Percentiles rank a stretch among this genome's conserved stretches.
These are phyloP conservation scores for Chamaetylas fuelleborni DNA, from an alignment of 2,113 vertebrate genomes.

Conservation along the genomic window DNA sequence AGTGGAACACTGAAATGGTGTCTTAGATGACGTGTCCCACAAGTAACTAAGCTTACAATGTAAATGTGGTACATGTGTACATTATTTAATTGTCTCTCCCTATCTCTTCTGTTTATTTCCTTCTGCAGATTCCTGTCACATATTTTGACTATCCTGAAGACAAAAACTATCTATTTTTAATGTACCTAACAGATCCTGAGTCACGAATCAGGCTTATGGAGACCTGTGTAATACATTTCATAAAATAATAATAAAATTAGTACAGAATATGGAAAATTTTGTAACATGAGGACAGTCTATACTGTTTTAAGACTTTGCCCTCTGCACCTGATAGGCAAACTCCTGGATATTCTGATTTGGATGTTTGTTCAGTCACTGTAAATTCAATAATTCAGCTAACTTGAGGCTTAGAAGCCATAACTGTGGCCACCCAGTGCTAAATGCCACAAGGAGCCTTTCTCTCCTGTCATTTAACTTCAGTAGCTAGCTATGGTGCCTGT, in stretches of 20 bases:
- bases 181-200: background rate
- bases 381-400: background rate
- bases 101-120: background rate
- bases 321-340: background rate
- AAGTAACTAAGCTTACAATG: background rate
- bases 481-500: background rate
- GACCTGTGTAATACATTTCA: background rate
- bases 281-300: background rate
- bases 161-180: background rate
- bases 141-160: background rate
- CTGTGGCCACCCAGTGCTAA: background rate
- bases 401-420: background rate
- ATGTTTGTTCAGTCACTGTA: background rate
- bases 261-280: background rate
- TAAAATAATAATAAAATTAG: background rate
- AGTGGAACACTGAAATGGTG: background rate
- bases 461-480: background rate
- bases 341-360: background rate
- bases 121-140: background rate
- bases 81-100: background rate
- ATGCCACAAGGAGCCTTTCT: background rate
- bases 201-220: background rate
- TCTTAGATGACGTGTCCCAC: background rate
- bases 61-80: background rate
- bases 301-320: background rate